A percentile compares a stretch with the other conserved stretches of the same genome.
phyloP scores from a whole-genome alignment of 2,888 invertebrate genomes.

The Stegana nigrithorax region DNA sequence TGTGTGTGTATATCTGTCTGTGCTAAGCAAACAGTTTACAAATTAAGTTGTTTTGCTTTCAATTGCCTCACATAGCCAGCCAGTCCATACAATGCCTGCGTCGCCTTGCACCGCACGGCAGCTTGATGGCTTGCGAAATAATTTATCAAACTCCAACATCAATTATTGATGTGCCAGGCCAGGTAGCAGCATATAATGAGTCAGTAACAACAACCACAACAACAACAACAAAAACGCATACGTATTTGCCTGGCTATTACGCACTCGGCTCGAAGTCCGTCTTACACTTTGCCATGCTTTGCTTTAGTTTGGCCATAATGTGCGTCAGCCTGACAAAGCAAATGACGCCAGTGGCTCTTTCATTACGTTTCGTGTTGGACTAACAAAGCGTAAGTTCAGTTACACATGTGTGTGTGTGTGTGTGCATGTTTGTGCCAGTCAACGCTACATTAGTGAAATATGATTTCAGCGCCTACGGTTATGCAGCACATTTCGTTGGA shows the following conservation, averaged over 20 bases:
- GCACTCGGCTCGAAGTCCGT: no score
- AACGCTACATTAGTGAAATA: background rate
- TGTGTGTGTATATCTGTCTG: constrained; percentile 16
- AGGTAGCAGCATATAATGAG: no score
- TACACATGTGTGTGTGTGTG: background rate
- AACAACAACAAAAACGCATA: no score
- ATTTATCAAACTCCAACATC: constrained; percentile 45
- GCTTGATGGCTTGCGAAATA: constrained; percentile 44
- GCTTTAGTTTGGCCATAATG: no score
- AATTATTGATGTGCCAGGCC: constrained; percentile 40
- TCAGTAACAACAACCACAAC: no score
- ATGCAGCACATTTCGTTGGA: background rate
- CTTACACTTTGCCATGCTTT: no score
- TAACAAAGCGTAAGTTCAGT: no score
- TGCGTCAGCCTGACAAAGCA: no score
- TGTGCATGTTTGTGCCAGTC: background rate
- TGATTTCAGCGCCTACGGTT: background rate
- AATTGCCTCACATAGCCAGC: constrained; percentile 19
- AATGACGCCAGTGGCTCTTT: no score
- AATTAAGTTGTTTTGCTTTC: constrained; percentile 53
- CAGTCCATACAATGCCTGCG: background rate
- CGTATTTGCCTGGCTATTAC: no score
- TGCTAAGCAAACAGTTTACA: constrained; percentile 14
- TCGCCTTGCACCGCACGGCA: no score
- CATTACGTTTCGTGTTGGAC: no score